Evolutionary conservation across 2,113 vertebrate genomes (phyloP), one percentile per base, ranked within the genome.

Genomic region (Eulemur rufifrons): DNA sequence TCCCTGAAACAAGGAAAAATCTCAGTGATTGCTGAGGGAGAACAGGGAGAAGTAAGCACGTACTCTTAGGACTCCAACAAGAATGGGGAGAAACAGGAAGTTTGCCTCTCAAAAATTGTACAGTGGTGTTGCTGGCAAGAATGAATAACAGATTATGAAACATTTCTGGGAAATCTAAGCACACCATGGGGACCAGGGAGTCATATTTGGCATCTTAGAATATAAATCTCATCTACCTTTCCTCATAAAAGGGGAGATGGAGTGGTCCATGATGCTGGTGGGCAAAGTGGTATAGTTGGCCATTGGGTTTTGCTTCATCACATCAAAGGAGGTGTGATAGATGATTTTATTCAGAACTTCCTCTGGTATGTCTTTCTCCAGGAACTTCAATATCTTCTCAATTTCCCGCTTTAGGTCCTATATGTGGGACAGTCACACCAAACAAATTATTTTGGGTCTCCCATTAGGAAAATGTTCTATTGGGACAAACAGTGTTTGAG

Each of bases 231-330:
- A 3, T 61, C 3, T 69, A 98, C 98, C 98, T 98, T 98, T 98
- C n/a, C 97, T 96, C 94, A 98, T 96, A 95, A 98, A 98, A 1
- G 97, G 98, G 1, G 97, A 98, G 59, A 98, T 20, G 37, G n/a
- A 98, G 74, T 98, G 98, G 68, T 98, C 96, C 98, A 98, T 98
- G 20, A 97, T 0, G 9, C 1, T 0, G 0, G 63, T 0, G 3
- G 95, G 87, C 0, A 98, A 1, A 0, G 98, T 98, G 45, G 98
- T 98, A 0, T 98, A 99, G 96, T 99, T 99, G 78, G 98, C 94
- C 86, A 98, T 97, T 34, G 98, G 98, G 93, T 99, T 99, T 42
- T 98, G 95, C 96, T 98, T 99, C 99, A 99, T 99, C 12, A 98
- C 97, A 47, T 99, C 98, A 95, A 99, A 99, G 32, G 98, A 98